These are phyloP conservation scores for Caenorhabditis sp. DNA, from an alignment of 2,888 invertebrate genomes.

Conservation along the genomic window DNA sequence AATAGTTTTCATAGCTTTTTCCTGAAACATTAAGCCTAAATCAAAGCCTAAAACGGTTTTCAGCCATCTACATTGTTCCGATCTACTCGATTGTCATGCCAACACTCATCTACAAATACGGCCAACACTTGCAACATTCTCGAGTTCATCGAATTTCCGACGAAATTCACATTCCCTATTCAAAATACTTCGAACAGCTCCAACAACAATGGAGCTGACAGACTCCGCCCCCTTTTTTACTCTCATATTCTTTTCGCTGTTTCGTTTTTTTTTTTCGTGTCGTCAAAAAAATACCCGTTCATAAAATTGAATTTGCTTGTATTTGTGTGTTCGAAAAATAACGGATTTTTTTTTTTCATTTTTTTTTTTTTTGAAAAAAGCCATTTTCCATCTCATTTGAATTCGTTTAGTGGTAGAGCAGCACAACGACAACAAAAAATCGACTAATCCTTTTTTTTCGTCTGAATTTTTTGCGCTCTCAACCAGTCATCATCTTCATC, in stretches of 20 bases:
- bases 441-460: neutral
- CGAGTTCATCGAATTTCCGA: slow-evolving; percentile 7
- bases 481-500: too few species aligned
- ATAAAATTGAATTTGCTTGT: too few species aligned
- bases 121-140: slow-evolving; percentile 8
- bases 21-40: too few species aligned
- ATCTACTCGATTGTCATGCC: slow-evolving; percentile 31
- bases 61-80: slow-evolving; percentile 30
- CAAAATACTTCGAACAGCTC: slow-evolving; percentile 18
- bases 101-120: slow-evolving; percentile 15
- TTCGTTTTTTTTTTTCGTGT: neutral
- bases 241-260: neutral
- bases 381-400: too few species aligned
- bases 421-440: too few species aligned
- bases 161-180: slow-evolving; percentile 13
- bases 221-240: neutral
- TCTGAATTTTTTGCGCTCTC: neutral
- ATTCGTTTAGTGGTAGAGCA: too few species aligned
- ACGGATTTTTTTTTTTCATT: neutral
- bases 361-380: too few species aligned
- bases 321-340: slow-evolving; percentile 4
- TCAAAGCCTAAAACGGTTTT: too few species aligned
- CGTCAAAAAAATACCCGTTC: neutral
- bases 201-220: slow-evolving; percentile 25
- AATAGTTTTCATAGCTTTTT: too few species aligned